Evolutionary conservation across 2,797 vertebrate species (phyloP).

Genomic region (Cuniculus paca): DNA sequence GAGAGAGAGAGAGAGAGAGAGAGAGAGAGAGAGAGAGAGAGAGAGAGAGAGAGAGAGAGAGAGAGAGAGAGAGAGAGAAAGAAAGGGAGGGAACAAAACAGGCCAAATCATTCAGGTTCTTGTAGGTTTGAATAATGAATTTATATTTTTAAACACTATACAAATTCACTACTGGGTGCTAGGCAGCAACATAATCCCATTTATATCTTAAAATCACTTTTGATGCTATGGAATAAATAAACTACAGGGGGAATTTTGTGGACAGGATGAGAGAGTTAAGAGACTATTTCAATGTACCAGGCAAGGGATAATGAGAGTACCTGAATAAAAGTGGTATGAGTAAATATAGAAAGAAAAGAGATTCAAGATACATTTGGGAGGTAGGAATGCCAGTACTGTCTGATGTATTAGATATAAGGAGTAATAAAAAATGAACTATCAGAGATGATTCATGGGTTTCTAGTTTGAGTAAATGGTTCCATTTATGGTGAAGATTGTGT

Average conservation of each 20-base stretch:
- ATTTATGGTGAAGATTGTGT: constrained; percentile 6
- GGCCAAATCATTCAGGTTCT: neutral
- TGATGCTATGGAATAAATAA: neutral
- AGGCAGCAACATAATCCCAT: neutral
- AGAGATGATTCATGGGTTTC: constrained; percentile 25
- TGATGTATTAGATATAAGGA: constrained; percentile 13
- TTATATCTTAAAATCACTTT: constrained; percentile 3
- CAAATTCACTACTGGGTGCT: neutral
- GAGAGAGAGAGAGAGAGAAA: neutral
- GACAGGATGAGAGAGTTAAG: neutral
- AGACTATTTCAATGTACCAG: neutral
- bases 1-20: no score
- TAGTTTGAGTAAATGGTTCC: constrained; percentile 3
- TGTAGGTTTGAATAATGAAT: neutral
- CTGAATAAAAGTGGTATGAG: neutral
- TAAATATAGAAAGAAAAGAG: neutral
- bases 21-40: no score
- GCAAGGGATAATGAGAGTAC: neutral
- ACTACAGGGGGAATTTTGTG: neutral
- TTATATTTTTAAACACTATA: neutral
- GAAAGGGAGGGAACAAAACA: neutral
- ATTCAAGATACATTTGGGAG: constrained; percentile 9
- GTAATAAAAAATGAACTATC: constrained; percentile 28
- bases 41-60: neutral
- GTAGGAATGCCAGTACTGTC: neutral